A percentile compares a stretch with the other conserved stretches of the same genome.
phyloP scores from a whole-genome alignment of 1,140 invertebrate genomes.

The Caenorhabditis inopinata region DNA sequence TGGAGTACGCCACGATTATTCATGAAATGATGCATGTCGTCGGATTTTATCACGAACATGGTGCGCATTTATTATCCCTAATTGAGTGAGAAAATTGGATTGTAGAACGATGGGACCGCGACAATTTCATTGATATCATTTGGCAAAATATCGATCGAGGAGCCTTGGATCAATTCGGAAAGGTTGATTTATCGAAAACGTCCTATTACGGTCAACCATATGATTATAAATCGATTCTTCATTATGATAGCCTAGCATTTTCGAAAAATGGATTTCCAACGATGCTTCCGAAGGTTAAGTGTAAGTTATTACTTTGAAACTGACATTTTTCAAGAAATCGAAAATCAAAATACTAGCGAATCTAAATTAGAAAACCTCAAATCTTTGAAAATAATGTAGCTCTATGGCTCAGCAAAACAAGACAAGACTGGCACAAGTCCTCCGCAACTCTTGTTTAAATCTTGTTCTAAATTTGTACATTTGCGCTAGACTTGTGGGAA shows the following conservation, averaged over 20 bases:
- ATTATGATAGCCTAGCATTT: conserved; percentile 66
- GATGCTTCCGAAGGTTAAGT: conserved; percentile 64
- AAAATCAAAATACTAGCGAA: too few species aligned
- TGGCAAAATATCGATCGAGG: conserved; percentile 65
- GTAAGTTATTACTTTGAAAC: conserved; percentile 48
- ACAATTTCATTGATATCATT: conserved; percentile 63
- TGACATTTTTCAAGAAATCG: too few species aligned
- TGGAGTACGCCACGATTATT: conserved; percentile 66
- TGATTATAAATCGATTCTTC: conserved; percentile 63
- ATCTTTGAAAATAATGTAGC: too few species aligned
- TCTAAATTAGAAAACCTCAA: too few species aligned
- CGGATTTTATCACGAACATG: conserved; percentile 65
- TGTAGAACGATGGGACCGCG: conserved; percentile 65
- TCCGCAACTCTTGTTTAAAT: too few species aligned
- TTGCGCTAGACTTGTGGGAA: too few species aligned
- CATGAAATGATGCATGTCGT: conserved; percentile 66
- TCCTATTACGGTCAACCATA: conserved; percentile 65
- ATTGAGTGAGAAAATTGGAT: neutral
- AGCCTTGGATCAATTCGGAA: conserved; percentile 63
- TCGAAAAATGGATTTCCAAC: conserved; percentile 66
- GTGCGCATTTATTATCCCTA: neutral
- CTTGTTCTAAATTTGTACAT: too few species aligned
- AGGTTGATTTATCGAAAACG: conserved; percentile 63
- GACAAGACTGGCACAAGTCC: too few species aligned
- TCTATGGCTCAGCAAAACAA: too few species aligned